Conservation (phyloP, 2,113 vertebrate species). For the Dicrurus megarhynchus region DNA sequence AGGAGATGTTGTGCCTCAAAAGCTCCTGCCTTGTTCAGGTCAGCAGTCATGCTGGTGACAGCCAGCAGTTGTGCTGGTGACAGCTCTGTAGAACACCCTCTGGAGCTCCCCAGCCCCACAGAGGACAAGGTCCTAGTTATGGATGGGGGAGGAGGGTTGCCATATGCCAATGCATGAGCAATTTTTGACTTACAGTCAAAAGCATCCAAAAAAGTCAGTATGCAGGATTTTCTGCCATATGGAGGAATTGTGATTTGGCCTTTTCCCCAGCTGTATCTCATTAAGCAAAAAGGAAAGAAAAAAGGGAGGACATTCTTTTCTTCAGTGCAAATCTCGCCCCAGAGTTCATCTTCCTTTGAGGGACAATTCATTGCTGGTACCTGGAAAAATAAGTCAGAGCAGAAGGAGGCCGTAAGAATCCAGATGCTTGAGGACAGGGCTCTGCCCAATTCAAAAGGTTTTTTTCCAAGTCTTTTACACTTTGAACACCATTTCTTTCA, state of each 20-base stretch:
- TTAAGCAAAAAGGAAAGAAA: not conserved
- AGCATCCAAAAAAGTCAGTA: not conserved
- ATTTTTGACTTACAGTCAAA: not conserved
- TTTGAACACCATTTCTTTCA: not conserved
- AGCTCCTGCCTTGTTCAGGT: not conserved
- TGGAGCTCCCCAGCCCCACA: not conserved
- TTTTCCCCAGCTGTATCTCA: slow-evolving; percentile 14
- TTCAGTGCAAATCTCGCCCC: not conserved
- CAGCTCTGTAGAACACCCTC: not conserved
- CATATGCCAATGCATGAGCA: not conserved
- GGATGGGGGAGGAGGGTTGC: not conserved
- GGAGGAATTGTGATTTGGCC: not conserved
- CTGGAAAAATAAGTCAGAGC: not conserved
- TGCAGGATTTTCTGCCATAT: slow-evolving; percentile 14
- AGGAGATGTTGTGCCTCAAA: not conserved
- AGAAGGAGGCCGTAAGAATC: not conserved
- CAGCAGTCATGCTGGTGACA: not conserved
- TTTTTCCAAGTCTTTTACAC: not conserved
- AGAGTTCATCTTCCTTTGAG: not conserved
- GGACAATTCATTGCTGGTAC: not conserved
- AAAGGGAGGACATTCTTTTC: not conserved
- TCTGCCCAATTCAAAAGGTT: not conserved
- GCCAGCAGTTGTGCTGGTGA: not conserved
- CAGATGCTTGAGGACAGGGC: not conserved
- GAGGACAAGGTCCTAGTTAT: not conserved